Evolutionary conservation across 2,888 invertebrate genomes (phyloP).

Genomic region (Eulithis testata): DNA sequence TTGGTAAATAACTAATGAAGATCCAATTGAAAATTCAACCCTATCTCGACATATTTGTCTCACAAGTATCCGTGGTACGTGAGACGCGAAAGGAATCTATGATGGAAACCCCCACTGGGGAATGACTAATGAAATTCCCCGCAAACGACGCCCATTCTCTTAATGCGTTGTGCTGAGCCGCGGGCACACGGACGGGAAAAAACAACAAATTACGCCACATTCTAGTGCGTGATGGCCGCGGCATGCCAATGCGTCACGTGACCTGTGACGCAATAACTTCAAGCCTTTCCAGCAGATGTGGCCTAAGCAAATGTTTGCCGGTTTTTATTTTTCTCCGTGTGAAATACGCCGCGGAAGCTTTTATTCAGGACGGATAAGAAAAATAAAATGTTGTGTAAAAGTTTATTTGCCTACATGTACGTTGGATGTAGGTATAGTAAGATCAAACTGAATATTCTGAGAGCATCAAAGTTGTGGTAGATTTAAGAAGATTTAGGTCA

Average conservation of each 20-base stretch:
- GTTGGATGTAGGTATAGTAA: neutral
- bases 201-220: constrained; percentile 47
- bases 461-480: no score
- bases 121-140: constrained; percentile 70
- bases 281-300: constrained; percentile 42
- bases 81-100: constrained; percentile 61
- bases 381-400: constrained; percentile 4
- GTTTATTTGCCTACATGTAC: constrained; percentile 2
- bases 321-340: constrained; percentile 36
- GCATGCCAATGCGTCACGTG: constrained; percentile 41
- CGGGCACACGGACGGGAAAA: constrained; percentile 46
- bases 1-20: constrained; percentile 56
- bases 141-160: constrained; percentile 62
- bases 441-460: no score
- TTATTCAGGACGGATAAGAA: constrained; percentile 5
- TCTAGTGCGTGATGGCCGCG: constrained; percentile 39
- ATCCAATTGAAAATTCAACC: constrained; percentile 60
- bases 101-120: constrained; percentile 58
- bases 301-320: constrained; percentile 48
- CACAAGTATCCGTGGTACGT: constrained; percentile 56
- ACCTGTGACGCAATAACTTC: constrained; percentile 43
- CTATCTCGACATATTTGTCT: constrained; percentile 57
- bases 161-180: constrained; percentile 58
- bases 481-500: no score
- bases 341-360: constrained; percentile 31